Conservation (phyloP, 2,888 invertebrate genomes). For the Agelastica alni region DNA sequence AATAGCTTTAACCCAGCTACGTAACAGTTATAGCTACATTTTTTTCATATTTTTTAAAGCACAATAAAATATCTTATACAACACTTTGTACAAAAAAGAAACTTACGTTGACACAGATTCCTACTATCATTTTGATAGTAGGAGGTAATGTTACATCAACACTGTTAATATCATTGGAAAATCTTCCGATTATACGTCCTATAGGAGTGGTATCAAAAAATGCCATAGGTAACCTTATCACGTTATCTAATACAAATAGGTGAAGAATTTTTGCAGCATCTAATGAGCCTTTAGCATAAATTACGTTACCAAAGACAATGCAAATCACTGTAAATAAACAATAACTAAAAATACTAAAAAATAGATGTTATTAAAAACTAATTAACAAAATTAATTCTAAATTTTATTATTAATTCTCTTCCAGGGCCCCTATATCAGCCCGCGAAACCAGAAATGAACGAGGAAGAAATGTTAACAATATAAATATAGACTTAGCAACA, state of each 20-base stretch:
- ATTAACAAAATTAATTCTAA: no score
- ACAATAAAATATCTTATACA: no score
- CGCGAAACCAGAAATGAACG: no score
- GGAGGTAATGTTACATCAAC: slow-evolving; percentile 65
- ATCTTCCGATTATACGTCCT: slow-evolving; percentile 74
- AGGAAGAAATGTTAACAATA: no score
- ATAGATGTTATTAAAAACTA: no score
- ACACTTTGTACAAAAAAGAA: no score
- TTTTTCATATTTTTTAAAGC: no score
- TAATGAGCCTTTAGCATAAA: slow-evolving; percentile 42
- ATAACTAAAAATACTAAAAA: slow-evolving; percentile 4
- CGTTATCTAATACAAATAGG: slow-evolving; percentile 62
- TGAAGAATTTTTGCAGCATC: slow-evolving; percentile 67
- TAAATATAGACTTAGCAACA: no score
- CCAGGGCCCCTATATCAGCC: no score
- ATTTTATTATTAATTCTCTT: no score
- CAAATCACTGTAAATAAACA: slow-evolving; percentile 57
- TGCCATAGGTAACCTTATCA: slow-evolving; percentile 70
- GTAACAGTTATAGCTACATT: no score
- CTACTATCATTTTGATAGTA: slow-evolving; percentile 25
- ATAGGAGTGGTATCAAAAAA: slow-evolving; percentile 79
- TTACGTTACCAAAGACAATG: slow-evolving; percentile 60
- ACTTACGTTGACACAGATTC: slow-evolving; percentile 30
- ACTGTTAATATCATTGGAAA: slow-evolving; percentile 75
- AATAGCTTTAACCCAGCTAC: no score